Base-by-base conservation (phyloP, 2,888 invertebrate genomes). In the Pyrrhosoma nymphula region DNA sequence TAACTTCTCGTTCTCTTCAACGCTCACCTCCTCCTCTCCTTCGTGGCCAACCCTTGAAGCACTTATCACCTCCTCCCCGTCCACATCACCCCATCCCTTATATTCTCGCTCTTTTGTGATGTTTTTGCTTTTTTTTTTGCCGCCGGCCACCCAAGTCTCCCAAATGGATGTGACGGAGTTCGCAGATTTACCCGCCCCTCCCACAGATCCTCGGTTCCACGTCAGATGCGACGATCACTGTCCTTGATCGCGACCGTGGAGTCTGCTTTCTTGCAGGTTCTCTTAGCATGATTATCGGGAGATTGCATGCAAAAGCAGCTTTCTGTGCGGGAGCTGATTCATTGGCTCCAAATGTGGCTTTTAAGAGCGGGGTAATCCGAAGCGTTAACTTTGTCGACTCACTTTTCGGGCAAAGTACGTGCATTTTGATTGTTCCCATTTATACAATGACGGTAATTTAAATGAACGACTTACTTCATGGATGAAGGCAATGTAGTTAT, bases 161-260 rank as follows among this genome's bases (percentile, higher is more conserved):
- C 93, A 93, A 93, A 47, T 69, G 93, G 93, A 93, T 93, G 93
- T 39, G 93, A 69, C 93, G 93, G 93, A 93, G 93, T 93, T 93
- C 93, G 47, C 93, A 93, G 93, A 69, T 69, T 39, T 60, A n/a
- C 82, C 26, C 35, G 14, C 35, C 30, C 30, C 30, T 35, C 82
- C 82, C 35, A 35, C 2, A 16, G 35, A 0, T 1, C 16, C 82
- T 35, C 35, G 30, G 35, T 26, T 35, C 82, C 82, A 82, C 18
- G 82, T 82, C 82, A 82, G 35, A 35, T 82, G 82, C 35, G 82
- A 30, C 35, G 82, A 82, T 82, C 82, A 35, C 82, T 16, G 82
- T 30, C 35, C 35, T 82, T 82, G 82, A 16, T 82, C 35, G 82
- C 82, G 30, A 82, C 8, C 35, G n/a, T 35, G 14, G 35, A 30